Conservation (phyloP, 2,888 invertebrate genomes). For the Phortica okadai region DNA sequence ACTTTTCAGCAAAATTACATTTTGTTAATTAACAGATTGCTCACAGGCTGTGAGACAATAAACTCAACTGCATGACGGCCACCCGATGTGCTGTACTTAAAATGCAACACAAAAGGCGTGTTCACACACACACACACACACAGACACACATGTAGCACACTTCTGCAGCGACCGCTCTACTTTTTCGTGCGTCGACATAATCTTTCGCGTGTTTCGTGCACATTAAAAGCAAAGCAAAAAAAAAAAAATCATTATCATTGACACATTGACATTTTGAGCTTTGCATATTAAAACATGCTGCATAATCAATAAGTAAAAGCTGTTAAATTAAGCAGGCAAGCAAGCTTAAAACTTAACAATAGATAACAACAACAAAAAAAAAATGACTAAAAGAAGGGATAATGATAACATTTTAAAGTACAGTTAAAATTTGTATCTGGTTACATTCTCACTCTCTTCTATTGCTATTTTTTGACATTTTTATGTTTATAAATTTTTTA, state of each 20-base stretch:
- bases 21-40: too few relatives aligned
- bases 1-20: too few relatives aligned
- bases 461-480: not conserved
- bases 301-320: conserved; percentile 12
- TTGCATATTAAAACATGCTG: not conserved
- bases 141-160: not conserved
- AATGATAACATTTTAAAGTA: too few relatives aligned
- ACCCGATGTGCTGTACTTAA: too few relatives aligned
- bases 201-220: conserved; percentile 24
- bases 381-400: not conserved
- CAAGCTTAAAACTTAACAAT: not conserved
- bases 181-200: not conserved
- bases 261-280: conserved; percentile 29
- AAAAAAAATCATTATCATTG: conserved; percentile 22
- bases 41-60: too few relatives aligned
- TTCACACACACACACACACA: too few relatives aligned
- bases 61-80: too few relatives aligned
- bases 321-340: not conserved
- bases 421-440: too few relatives aligned
- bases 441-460: too few relatives aligned
- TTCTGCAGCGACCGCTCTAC: not conserved
- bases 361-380: not conserved
- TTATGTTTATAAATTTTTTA: conserved; percentile 39
- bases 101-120: too few relatives aligned
- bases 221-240: conserved; percentile 24